A percentile compares a stretch with the other conserved stretches of the same genome.
Evolutionary conservation across 2,113 vertebrate genomes (phyloP).

Genomic region (Delphinapterus leucas): DNA sequence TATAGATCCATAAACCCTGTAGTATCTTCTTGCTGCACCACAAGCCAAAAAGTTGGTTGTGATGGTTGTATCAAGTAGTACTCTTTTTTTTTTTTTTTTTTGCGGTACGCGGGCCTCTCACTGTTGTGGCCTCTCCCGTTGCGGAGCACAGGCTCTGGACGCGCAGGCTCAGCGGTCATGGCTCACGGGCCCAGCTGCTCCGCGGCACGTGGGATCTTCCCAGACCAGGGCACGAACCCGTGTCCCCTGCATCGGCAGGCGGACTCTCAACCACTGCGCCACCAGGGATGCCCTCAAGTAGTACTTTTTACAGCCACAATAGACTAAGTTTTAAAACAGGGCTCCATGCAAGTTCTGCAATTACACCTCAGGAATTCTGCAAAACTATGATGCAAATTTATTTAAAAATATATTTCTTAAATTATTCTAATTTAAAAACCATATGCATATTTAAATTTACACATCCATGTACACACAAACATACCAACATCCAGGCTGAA

Average conservation of each 20-base stretch:
- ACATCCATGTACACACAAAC: background rate
- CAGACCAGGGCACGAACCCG: too few species aligned
- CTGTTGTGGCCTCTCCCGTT: too few species aligned
- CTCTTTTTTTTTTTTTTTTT: too few species aligned
- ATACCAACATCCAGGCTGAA: background rate
- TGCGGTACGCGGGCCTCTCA: too few species aligned
- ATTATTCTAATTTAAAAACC: constrained; percentile 5
- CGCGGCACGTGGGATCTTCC: too few species aligned
- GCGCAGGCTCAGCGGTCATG: too few species aligned
- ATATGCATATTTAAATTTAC: background rate
- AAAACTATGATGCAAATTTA: constrained; percentile 11
- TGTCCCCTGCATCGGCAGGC: too few species aligned
- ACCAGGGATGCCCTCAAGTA: too few species aligned
- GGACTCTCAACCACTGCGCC: too few species aligned
- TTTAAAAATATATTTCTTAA: background rate
- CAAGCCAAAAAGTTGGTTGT: background rate
- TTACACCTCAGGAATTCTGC: background rate
- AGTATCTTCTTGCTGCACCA: background rate
- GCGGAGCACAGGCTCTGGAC: too few species aligned
- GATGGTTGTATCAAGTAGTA: background rate
- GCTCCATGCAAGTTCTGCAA: background rate
- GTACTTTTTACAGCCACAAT: background rate
- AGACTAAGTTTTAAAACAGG: background rate
- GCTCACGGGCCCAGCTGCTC: too few species aligned
- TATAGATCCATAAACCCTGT: background rate